phyloP scores from a whole-genome alignment of 2,113 vertebrate species.

The Anas platyrhynchos region DNA sequence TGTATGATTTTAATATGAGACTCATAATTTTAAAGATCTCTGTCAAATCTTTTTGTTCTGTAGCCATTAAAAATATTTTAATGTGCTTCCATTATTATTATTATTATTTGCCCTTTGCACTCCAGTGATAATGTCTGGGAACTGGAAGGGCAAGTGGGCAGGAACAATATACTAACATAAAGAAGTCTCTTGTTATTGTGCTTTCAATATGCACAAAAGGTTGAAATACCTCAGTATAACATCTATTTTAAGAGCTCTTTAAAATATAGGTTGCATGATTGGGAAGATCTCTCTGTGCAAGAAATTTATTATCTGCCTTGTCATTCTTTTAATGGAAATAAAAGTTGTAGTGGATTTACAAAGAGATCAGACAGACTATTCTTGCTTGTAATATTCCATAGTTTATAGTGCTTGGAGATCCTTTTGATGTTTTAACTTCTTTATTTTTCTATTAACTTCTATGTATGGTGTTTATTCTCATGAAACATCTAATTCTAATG shows the following conservation, averaged over 20 bases:
- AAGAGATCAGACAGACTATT: neutral
- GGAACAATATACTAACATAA: neutral
- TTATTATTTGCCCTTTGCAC: neutral
- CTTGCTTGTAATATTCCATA: neutral
- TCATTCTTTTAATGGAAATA: neutral
- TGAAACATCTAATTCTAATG: neutral
- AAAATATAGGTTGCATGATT: neutral
- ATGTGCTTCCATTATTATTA: neutral
- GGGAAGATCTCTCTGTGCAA: neutral
- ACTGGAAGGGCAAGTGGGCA: no score
- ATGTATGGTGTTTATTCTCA: fast-evolving
- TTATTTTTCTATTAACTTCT: neutral
- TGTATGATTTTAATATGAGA: neutral
- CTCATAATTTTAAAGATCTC: neutral
- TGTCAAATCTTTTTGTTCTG: neutral
- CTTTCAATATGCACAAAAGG: neutral
- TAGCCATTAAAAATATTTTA: slow-evolving; percentile 12
- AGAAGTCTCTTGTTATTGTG: neutral
- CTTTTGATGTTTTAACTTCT: neutral
- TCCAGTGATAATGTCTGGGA: neutral
- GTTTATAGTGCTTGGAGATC: neutral
- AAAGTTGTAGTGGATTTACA: neutral
- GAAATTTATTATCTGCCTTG: neutral
- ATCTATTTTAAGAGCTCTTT: neutral
- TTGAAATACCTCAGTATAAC: neutral